Evolutionary conservation across 2,113 vertebrate species (phyloP), one percentile per base, ranked within the genome.

Genomic region (Labeo catla): DNA sequence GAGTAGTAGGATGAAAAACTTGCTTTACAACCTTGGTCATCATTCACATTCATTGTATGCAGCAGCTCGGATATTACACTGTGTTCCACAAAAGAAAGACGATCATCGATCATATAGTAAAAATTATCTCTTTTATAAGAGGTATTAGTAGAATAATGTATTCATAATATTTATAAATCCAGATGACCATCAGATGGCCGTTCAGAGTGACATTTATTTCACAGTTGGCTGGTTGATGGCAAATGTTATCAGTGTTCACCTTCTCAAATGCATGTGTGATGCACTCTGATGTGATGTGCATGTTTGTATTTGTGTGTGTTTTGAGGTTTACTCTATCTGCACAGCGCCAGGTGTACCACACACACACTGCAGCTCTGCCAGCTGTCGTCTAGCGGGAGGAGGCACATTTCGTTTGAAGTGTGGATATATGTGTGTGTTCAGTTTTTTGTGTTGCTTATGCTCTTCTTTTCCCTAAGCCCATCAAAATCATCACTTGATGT

Each of bases 321-420:
- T 80, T 74, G 45, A 63, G 63, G 61, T 76, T 66, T 74, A 82
- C 81, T 87, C 45, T 77, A 77, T 87, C 86, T 76, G 72, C 59
- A 65, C 47, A 49, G 36, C 16, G 4, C 86, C 86, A 86, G 77
- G 85, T 81, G 65, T 61, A n/a, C 50, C 65, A 39, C 50, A 54
- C 65, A 81, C 21, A 49, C 19, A 54, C 47, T 8, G 49, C 39
- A 11, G 39, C 84, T 45, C 54, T 68, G 52, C 78, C 85, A 87
- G 72, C 80, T 83, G 86, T 76, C 59, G 34, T 83, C 50, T 83
- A 59, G 63, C 47, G 45, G 28, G 81, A 83, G 81, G 66, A 83
- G 65, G 49, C 81, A 49, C 68, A 36, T 23, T 61, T 43, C 23
- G 28, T 87, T 87, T 87, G 80, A 87, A 83, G 80, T 66, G 43